Evolutionary conservation across 2,113 vertebrate species (phyloP).

Genomic region (Melanerpes aurifrons): DNA sequence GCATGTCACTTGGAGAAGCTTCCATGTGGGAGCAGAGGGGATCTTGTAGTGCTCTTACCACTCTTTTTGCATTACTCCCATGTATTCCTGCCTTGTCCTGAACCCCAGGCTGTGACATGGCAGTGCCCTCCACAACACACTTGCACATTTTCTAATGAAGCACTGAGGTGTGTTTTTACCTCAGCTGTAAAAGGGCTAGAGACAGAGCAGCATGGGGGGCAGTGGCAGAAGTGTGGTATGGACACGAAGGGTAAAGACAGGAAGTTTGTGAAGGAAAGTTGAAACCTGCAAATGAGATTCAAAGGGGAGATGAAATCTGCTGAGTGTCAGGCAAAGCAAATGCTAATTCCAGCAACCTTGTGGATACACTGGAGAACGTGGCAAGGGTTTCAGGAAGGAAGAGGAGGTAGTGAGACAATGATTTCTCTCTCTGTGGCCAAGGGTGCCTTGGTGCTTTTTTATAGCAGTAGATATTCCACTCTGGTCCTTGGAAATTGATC

Average conservation of each 20-base stretch:
- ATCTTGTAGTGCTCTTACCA: background rate
- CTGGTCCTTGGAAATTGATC: background rate
- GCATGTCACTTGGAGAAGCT: background rate
- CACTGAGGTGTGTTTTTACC: background rate
- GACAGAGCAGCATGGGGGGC: background rate
- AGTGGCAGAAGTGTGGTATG: background rate
- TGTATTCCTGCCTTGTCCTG: background rate
- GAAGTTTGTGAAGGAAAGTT: background rate
- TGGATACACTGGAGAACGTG: background rate
- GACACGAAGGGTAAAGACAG: background rate
- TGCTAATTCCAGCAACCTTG: conserved; percentile 44
- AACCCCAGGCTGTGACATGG: background rate
- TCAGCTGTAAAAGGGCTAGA: background rate
- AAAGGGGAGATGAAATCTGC: background rate
- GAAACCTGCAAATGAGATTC: conserved; percentile 21
- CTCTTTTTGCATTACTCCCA: background rate
- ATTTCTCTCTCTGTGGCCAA: background rate
- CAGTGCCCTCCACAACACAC: background rate
- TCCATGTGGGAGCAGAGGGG: background rate
- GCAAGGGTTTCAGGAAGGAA: conserved; percentile 56
- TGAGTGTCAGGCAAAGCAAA: conserved; percentile 5
- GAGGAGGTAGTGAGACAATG: conserved; percentile 25
- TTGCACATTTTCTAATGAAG: background rate
- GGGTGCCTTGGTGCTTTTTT: background rate
- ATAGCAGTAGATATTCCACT: background rate